Evolutionary conservation across 2,888 invertebrate genomes (phyloP), one percentile per base, ranked within the genome.

Genomic region (Parapristionchus giblindavisi): DNA sequence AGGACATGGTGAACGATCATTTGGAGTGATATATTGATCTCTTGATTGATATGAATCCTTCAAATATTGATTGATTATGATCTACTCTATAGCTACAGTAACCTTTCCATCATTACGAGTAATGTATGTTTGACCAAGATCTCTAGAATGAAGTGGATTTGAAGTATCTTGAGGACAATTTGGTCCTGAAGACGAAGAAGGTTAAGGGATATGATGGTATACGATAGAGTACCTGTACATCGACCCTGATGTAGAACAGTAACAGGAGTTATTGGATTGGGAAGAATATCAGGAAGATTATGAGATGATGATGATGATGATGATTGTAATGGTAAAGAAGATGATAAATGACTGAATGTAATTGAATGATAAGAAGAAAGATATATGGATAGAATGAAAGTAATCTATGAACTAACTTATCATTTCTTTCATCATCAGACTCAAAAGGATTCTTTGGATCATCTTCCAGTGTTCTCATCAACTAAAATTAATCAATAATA

Each of bases 1-100:
- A 21, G 83, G 82, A 54, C 83, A 83, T n/a, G 83, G 83, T 0
- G 79, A 79, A 24, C 68, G 72, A 54, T 83, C 83, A 24, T 56
- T 17, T n/a, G n/a, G n/a, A 24, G 56, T 56, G 14, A 27, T 24
- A 27, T 56, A 56, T 38, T 38, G 29, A n/a, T 40, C 56, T 38
- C 52, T 1, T 14, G 14, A 8, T 36, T 6, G 51, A n/a, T 66
- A 36, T 0, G 48, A 52, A 14, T 68, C 68, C 52, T 52, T 8
- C 51, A 36, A 4, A n/a, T 21, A n/a, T 27, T 56, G 63, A 65
- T 5, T 1, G 3, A 40, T 17, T 14, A 43, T 34, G 3, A 6
- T 43, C 3, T n/a, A 2, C 17, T 24, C 2, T 8, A 2, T 61
- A 61, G n/a, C 38, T 29, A n/a, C 52, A 21, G 24, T 52, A 52